Evolutionary conservation across 2,797 vertebrate species (phyloP), one percentile per base, ranked within the genome.

Genomic region (Tokudaia muenninki): DNA sequence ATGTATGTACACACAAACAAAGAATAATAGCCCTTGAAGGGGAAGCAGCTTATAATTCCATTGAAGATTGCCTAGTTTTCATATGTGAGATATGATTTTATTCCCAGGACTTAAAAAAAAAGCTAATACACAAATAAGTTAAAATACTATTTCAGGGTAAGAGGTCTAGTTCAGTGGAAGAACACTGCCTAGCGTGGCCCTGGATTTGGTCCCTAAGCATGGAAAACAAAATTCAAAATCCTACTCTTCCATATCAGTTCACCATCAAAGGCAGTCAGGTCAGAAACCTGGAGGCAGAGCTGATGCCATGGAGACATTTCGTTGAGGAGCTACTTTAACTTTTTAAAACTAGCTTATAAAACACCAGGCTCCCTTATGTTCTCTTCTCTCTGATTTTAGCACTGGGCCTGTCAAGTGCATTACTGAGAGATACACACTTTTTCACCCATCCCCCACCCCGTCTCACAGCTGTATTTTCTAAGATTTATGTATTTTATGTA

Each of bases 61-160:
- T 59, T 0, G 3, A 13, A 81, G 79, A 81, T 11, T 63, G 14
- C 59, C 16, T 63, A 47, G 65, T 63, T 57, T 55, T 24, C 50
- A 17, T 26, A n/a, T 22, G 8, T 29, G 34, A 50, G 41, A 63
- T 31, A 26, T 50, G 61, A 44, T 47, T 86, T 84, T 61, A 65
- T 50, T 34, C 47, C 47, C 31, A 87, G 31, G 19, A 87, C 83
- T 29, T 52, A 52, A 12, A 70, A 70, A 75, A 87, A 75, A 79
- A 87, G 31, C 95, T 81, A 80, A 74, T 41, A 52, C 34, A 44
- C 63, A 91, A 88, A 86, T 55, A 97, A 84, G 44, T 83, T 80
- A 81, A 91, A 89, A 86, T 92, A 61, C 47, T n/a, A 24, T 50
- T 44, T 65, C 21, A 17, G 26, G 79, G 22, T 57, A 14, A 55